These are phyloP conservation scores for Xanthia icteritia DNA, from an alignment of 2,888 invertebrate genomes.

Conservation along the genomic window DNA sequence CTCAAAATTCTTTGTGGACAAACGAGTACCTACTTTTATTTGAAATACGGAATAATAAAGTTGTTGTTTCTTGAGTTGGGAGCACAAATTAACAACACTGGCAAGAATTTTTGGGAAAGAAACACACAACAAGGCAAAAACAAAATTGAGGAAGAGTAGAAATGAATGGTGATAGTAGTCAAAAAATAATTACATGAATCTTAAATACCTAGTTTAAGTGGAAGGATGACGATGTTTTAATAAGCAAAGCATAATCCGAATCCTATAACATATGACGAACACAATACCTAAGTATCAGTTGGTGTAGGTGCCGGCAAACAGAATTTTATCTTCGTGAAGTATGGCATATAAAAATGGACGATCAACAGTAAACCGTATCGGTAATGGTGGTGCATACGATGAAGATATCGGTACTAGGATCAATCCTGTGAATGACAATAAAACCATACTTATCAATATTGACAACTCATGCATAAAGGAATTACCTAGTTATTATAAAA, in stretches of 20 bases:
- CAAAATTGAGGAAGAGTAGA: neutral
- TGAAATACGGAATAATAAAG: neutral
- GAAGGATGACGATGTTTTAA: neutral
- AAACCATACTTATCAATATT: neutral
- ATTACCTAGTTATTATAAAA: neutral
- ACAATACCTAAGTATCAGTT: conserved; percentile 30
- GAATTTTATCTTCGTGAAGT: conserved; percentile 46
- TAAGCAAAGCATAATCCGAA: neutral
- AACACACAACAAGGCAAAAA: too few species aligned
- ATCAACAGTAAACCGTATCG: conserved; percentile 33
- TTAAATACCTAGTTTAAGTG: neutral
- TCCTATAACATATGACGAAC: neutral
- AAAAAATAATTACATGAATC: neutral
- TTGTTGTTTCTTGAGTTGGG: too few species aligned
- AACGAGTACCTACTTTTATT: neutral
- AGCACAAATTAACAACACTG: too few species aligned
- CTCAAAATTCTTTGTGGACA: neutral
- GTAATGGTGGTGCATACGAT: neutral
- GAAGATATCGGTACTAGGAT: neutral
- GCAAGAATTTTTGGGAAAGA: neutral
- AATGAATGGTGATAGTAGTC: neutral
- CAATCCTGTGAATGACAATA: conserved; percentile 24
- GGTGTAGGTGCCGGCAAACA: conserved; percentile 51
- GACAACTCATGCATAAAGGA: neutral
- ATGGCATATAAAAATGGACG: conserved; percentile 51